These are phyloP conservation scores for Lysandra bellargus DNA, from an alignment of 2,888 invertebrate species.

Conservation along the genomic window DNA sequence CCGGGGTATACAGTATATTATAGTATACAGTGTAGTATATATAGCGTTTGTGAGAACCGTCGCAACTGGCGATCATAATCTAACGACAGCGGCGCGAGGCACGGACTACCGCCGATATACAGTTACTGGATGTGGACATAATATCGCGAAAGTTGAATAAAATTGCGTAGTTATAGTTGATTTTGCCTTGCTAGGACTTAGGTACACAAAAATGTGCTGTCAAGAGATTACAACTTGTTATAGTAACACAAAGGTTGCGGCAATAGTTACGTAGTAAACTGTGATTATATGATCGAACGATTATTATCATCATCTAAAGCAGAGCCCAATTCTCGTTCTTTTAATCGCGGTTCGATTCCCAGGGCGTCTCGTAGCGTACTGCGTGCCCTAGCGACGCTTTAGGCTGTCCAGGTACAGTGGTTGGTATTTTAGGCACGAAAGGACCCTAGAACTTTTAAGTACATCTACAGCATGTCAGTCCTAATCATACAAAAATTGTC, in stretches of 20 bases:
- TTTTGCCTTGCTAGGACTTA: neutral
- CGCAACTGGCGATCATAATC: conserved; percentile 57
- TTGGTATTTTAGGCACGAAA: too few relatives aligned
- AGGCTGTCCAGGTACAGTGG: too few relatives aligned
- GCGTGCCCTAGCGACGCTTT: neutral
- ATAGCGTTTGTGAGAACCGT: conserved; percentile 47
- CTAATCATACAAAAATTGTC: too few relatives aligned
- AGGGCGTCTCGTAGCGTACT: neutral
- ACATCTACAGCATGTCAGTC: too few relatives aligned
- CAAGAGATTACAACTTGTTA: too few relatives aligned
- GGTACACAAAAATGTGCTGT: too few relatives aligned
- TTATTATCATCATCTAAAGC: neutral
- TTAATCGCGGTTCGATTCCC: too few relatives aligned
- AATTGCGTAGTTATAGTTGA: neutral
- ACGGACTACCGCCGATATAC: conserved; percentile 43
- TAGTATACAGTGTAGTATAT: conserved; percentile 31
- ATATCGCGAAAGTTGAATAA: neutral
- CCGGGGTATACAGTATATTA: conserved; percentile 4
- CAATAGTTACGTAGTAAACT: too few relatives aligned
- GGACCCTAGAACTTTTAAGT: too few relatives aligned
- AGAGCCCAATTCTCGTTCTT: neutral
- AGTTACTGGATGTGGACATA: conserved; percentile 34
- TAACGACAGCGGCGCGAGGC: conserved; percentile 49
- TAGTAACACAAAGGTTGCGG: too few relatives aligned
- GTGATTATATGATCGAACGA: neutral